Conservation (phyloP, 2,888 invertebrate species). For the Nezara viridula region DNA sequence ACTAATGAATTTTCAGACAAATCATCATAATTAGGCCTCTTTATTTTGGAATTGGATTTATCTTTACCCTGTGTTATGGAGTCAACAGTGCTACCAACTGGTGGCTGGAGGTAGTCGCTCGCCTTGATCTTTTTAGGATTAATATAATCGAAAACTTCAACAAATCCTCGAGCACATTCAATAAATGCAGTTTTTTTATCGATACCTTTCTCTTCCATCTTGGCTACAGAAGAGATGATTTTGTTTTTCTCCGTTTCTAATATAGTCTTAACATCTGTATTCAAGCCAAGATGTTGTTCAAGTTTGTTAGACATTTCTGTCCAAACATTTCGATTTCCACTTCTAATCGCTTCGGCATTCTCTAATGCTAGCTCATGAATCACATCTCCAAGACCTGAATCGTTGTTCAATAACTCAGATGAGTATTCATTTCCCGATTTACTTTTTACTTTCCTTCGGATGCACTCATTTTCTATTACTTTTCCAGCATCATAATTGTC, state of each 20-base stretch:
- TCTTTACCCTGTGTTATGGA: neutral
- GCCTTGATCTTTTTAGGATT: neutral
- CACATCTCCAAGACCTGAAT: slow-evolving; percentile 39
- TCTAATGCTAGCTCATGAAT: neutral
- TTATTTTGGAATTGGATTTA: neutral
- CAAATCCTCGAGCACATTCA: neutral
- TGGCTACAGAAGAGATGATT: neutral
- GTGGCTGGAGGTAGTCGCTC: neutral
- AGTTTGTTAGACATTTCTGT: slow-evolving; percentile 9
- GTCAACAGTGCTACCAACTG: neutral
- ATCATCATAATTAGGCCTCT: neutral
- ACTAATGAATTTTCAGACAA: neutral
- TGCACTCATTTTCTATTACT: neutral
- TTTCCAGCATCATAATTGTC: neutral
- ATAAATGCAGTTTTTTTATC: slow-evolving; percentile 43
- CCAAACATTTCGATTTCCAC: slow-evolving; percentile 47
- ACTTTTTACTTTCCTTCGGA: neutral
- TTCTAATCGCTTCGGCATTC: neutral
- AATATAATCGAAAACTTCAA: slow-evolving; percentile 37
- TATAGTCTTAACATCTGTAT: neutral
- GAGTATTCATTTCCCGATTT: neutral
- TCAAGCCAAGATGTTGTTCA: neutral
- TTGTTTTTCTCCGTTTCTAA: slow-evolving; percentile 10
- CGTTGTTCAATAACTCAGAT: neutral
- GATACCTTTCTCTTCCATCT: neutral